Base-by-base conservation (phyloP, 2,888 invertebrate genomes). In the Julus scandinavius region DNA sequence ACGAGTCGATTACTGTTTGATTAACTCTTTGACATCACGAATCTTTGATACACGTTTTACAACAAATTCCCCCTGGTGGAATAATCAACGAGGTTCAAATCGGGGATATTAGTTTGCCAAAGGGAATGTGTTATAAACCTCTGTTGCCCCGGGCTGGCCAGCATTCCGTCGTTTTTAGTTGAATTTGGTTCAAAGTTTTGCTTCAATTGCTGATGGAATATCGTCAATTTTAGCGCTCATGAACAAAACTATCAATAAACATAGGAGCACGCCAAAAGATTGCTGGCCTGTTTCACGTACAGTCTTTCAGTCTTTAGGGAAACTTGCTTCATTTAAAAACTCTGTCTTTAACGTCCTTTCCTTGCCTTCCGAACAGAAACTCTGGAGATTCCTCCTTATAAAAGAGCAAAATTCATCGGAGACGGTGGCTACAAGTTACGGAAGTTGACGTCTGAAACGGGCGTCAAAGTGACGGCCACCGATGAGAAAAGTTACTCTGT, bases 401-500 rank as follows among this genome's bases (percentile, higher is more conserved):
- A 97, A 92, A 93, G 98, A 89, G 92, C 95, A 0, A 95, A 95
- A 91, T 94, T 99, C 40, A 92, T 98, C 41, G 98, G 99, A 0
- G 93, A 95, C 0, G 97, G 97, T 7, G 99, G 98, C 0, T 93
- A 94, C 85, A 97, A 99, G 92, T 92, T 98, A 86, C 98, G 97
- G 92, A 95, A 95, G 91, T 93, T 99, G 40, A 95, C 96, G 90
- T 93, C 96, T 0, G 96, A 97, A 92, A 97, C 97, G 87, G 98
- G 94, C 85, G 92, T 92, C 2, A 91, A 91, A 13, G 90, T 97
- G 17, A 95, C 95, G 0, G 94, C 96, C 50, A 93, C 96, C 88
- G 97, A 97, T 91, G 97, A 98, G 80, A 94, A 93, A 0, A 94
- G 93, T 1, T 98, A 96, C 92, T 94, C 94, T 63, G 92, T 99